These are phyloP conservation scores for Luperina nickerlii DNA, from an alignment of 2,888 invertebrate genomes.

Conservation along the genomic window DNA sequence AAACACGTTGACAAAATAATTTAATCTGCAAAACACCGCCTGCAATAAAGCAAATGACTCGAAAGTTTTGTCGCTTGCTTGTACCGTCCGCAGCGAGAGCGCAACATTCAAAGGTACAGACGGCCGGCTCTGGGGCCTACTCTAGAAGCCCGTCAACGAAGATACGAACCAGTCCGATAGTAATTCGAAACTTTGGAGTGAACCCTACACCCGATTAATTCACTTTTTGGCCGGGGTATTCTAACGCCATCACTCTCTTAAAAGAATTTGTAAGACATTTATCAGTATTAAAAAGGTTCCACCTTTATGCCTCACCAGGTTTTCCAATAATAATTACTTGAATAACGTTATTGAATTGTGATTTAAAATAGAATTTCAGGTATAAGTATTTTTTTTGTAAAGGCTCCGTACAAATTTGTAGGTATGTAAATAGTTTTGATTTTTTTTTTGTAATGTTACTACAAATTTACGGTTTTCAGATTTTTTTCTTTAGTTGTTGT, in stretches of 20 bases:
- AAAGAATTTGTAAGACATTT: neutral
- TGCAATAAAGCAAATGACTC: conserved; percentile 49
- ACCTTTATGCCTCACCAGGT: neutral
- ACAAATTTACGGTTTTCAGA: too few relatives aligned
- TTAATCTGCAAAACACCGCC: conserved; percentile 39
- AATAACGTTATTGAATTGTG: neutral
- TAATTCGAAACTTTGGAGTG: neutral
- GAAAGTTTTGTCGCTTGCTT: conserved; percentile 42
- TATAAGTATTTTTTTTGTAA: too few relatives aligned
- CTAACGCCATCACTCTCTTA: neutral
- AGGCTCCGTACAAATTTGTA: too few relatives aligned
- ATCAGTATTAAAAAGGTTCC: neutral
- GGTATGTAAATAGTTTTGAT: too few relatives aligned
- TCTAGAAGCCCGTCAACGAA: too few relatives aligned
- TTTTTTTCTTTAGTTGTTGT: too few relatives aligned
- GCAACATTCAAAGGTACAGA: neutral
- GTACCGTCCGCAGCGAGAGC: conserved; percentile 11
- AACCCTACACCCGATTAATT: neutral
- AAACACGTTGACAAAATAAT: conserved; percentile 38
- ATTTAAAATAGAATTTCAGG: neutral
- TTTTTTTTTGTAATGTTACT: too few relatives aligned
- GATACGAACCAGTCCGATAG: neutral
- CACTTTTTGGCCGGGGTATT: neutral
- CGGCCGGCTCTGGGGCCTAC: neutral
- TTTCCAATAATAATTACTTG: neutral